Evolutionary conservation across 2,888 invertebrate species (phyloP).

Genomic region (Drosophila mimica): DNA sequence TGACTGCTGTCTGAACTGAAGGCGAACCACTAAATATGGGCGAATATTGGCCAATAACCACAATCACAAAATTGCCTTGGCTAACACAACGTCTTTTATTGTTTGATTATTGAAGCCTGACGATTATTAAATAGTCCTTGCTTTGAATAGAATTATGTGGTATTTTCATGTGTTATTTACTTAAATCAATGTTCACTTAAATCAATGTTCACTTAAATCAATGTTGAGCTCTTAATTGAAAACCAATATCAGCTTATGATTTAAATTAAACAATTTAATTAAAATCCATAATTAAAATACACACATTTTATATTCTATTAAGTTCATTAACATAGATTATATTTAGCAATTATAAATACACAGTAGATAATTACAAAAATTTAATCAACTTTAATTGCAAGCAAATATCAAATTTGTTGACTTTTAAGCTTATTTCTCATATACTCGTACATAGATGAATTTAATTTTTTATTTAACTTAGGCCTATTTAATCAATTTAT

Average conservation of each 20-base stretch:
- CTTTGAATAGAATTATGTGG: not conserved
- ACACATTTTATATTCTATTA: not conserved
- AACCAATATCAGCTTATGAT: not conserved
- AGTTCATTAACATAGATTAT: not conserved
- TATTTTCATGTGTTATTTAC: not conserved
- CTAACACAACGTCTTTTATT: slow-evolving; percentile 7
- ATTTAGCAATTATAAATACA: not conserved
- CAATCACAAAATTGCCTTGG: slow-evolving; percentile 10
- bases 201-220: not conserved
- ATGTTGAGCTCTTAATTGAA: no score
- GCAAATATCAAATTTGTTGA: not conserved
- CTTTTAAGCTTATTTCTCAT: not conserved
- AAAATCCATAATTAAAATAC: not conserved
- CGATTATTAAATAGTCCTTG: not conserved
- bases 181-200: no score
- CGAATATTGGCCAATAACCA: slow-evolving; percentile 53
- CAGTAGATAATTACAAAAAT: not conserved
- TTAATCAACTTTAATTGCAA: not conserved
- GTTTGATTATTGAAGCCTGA: no score
- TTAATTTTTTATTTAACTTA: slow-evolving; percentile 40
- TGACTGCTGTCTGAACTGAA: slow-evolving; percentile 10
- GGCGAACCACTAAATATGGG: slow-evolving; percentile 45
- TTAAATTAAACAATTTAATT: not conserved
- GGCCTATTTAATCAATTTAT: slow-evolving; percentile 36
- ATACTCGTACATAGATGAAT: no score